These are phyloP conservation scores for Oreochromis mossambicus DNA, from an alignment of 2,797 vertebrate genomes.

Conservation along the genomic window DNA sequence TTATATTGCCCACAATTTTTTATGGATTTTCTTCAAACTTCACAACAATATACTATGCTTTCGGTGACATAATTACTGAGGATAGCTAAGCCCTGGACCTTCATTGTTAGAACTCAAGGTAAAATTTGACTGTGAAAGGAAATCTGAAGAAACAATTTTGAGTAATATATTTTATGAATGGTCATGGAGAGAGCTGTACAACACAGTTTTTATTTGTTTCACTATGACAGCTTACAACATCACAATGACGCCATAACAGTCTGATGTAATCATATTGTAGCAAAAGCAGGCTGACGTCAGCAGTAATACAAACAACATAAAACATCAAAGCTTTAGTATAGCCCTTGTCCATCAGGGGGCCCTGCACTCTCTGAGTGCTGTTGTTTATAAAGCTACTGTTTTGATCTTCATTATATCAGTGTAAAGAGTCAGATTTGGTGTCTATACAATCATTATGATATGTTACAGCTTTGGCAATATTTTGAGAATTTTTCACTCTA, in stretches of 20 bases:
- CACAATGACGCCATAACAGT: neutral
- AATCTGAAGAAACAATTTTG: neutral
- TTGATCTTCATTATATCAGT: neutral
- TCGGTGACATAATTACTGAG: too few relatives aligned
- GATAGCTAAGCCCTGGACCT: too few relatives aligned
- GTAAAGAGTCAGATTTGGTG: neutral
- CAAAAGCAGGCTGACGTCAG: neutral
- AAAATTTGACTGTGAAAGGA: too few relatives aligned
- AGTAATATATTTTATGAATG: neutral
- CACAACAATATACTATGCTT: too few relatives aligned
- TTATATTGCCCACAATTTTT: too few relatives aligned
- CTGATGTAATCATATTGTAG: neutral
- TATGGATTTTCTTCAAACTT: too few relatives aligned
- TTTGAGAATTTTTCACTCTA: neutral
- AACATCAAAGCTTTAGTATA: neutral
- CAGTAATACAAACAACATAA: neutral
- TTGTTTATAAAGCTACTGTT: neutral
- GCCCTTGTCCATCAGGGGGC: neutral
- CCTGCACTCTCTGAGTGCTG: neutral
- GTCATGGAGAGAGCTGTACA: neutral
- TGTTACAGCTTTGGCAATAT: neutral
- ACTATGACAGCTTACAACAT: neutral
- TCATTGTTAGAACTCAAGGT: too few relatives aligned
- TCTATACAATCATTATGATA: neutral
- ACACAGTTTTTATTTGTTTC: neutral